Conservation (phyloP, 1,140 invertebrate species). For the Colletes latitarsis region DNA sequence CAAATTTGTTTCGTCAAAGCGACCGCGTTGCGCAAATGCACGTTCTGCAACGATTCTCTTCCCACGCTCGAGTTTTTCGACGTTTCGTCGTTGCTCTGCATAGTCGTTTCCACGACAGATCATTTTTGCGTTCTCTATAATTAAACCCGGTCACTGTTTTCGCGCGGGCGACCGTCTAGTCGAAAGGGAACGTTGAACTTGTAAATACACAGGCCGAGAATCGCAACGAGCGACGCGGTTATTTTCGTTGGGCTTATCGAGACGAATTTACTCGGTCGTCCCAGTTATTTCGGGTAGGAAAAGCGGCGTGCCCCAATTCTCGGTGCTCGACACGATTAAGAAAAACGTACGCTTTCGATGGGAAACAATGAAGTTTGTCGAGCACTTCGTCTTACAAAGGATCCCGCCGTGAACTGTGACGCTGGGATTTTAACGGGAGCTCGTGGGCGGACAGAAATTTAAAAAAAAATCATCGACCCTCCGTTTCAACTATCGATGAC, state of each 20-base stretch:
- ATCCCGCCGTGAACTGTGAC: no score
- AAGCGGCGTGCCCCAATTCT: slow-evolving; percentile 20
- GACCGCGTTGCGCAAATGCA: no score
- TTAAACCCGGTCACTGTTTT: background rate
- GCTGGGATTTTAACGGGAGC: no score
- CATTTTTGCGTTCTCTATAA: background rate
- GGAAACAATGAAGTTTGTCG: no score
- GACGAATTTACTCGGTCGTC: slow-evolving; percentile 7
- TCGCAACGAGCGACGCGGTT: background rate
- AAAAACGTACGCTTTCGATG: background rate
- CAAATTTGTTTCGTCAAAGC: no score
- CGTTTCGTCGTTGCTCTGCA: background rate
- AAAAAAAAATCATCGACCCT: no score
- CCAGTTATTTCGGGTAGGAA: slow-evolving; percentile 8
- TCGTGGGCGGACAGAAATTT: no score
- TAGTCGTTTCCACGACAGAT: background rate
- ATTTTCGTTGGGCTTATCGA: slow-evolving; percentile 20
- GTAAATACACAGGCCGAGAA: background rate
- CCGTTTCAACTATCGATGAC: no score
- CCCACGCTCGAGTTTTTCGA: background rate
- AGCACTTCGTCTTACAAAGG: no score
- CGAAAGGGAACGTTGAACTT: slow-evolving; percentile 23
- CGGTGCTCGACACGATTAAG: background rate
- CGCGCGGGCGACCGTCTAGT: background rate
- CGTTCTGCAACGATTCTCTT: background rate